phyloP scores from a whole-genome alignment of 2,888 invertebrate genomes.

The Disparrhopalites patrizii region DNA sequence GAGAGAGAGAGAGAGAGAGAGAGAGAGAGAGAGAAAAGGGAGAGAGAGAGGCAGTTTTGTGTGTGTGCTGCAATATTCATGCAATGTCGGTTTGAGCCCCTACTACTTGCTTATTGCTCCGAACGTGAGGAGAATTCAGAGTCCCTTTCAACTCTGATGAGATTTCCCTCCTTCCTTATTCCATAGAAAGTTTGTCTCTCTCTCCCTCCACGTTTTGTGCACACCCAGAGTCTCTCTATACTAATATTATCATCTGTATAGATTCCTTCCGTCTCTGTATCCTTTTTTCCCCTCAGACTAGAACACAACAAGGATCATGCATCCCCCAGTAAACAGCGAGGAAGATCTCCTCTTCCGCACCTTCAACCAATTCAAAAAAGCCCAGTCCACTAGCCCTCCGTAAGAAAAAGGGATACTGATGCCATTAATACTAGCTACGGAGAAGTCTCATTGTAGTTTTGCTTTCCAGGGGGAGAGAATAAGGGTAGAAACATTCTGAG shows the following conservation, averaged over 20 bases:
- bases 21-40: neutral
- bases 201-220: conserved; percentile 14
- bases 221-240: neutral
- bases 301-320: neutral
- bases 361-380: too few species aligned
- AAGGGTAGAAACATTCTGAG: too few species aligned
- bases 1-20: neutral
- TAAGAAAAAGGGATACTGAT: too few species aligned
- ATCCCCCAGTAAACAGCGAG: too few species aligned
- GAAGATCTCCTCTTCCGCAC: too few species aligned
- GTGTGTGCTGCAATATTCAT: conserved; percentile 47
- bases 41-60: too few species aligned
- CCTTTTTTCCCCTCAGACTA: neutral
- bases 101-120: conserved; percentile 48
- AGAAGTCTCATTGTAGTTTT: too few species aligned
- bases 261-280: too few species aligned
- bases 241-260: conserved; percentile 5
- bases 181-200: conserved; percentile 20
- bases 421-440: too few species aligned
- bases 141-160: conserved; percentile 49
- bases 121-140: conserved; percentile 48
- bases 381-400: too few species aligned
- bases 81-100: conserved; percentile 45
- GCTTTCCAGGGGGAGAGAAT: too few species aligned
- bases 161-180: conserved; percentile 40